Percentiles rank a stretch among this genome's conserved stretches.
These are phyloP conservation scores for Watsonalla binaria DNA, from an alignment of 2,888 invertebrate species.

Conservation along the genomic window DNA sequence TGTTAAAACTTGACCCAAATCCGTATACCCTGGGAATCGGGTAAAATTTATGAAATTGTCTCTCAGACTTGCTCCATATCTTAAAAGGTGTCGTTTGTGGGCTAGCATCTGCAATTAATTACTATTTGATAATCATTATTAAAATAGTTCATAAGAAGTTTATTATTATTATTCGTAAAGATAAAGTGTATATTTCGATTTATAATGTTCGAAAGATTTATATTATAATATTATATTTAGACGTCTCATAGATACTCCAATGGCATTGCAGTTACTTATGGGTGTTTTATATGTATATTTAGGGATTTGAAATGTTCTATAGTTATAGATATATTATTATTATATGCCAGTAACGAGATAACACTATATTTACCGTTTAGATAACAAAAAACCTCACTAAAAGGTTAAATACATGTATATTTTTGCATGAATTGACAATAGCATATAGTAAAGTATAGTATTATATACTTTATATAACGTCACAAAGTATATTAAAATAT, in stretches of 20 bases:
- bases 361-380: conserved; percentile 1
- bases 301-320: conserved; percentile 34
- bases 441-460: no score
- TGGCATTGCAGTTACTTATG: conserved; percentile 60
- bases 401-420: background rate
- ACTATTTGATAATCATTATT: background rate
- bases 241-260: conserved; percentile 34
- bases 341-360: conserved; percentile 21
- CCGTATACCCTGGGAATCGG: no score
- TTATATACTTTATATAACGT: no score
- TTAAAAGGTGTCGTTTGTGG: no score
- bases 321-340: conserved; percentile 18
- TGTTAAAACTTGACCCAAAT: no score
- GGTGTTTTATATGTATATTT: conserved; percentile 57
- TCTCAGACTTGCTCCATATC: no score
- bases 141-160: background rate
- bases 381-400: background rate
- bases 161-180: background rate
- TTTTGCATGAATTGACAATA: background rate
- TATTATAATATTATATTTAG: conserved; percentile 7
- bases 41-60: no score
- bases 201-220: conserved; percentile 1
- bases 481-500: no score
- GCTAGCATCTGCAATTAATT: no score
- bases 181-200: conserved; percentile 8